These are phyloP conservation scores for Craseonycteris thonglongyai DNA, from an alignment of 2,113 vertebrate genomes.

Conservation along the genomic window DNA sequence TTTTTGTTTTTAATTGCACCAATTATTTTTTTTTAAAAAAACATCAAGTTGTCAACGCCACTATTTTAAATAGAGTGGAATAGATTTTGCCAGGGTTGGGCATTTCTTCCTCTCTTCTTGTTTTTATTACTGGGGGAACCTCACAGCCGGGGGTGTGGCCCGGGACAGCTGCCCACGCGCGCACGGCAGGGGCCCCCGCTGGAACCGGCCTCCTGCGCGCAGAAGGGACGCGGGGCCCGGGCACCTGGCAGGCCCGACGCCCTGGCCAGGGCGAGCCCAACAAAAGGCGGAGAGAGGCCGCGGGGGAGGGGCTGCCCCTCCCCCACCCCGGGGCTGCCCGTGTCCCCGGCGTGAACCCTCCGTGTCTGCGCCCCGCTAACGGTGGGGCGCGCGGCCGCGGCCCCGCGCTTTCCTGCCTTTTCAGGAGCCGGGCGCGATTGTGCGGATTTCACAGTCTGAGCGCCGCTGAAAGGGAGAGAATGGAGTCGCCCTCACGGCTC, in stretches of 20 bases:
- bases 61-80: not conserved
- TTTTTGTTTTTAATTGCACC: no score
- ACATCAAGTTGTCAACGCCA: not conserved
- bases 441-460: conserved; percentile 30
- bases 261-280: not conserved
- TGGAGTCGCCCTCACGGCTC: conserved; percentile 33
- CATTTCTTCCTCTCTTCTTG: not conserved
- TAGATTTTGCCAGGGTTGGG: not conserved
- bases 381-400: conserved; percentile 40
- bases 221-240: not conserved
- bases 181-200: no score
- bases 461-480: conserved; percentile 45
- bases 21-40: not conserved
- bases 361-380: conserved; percentile 1
- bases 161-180: fast-evolving
- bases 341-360: conserved; percentile 65
- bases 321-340: not conserved
- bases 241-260: not conserved
- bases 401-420: not conserved
- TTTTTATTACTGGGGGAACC: not conserved
- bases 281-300: not conserved
- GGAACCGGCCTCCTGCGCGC: fast-evolving
- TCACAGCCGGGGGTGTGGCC: not conserved
- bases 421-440: conserved; percentile 37
- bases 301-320: no score